phyloP scores from a whole-genome alignment of 2,888 invertebrate species.

The Cryptus armator region DNA sequence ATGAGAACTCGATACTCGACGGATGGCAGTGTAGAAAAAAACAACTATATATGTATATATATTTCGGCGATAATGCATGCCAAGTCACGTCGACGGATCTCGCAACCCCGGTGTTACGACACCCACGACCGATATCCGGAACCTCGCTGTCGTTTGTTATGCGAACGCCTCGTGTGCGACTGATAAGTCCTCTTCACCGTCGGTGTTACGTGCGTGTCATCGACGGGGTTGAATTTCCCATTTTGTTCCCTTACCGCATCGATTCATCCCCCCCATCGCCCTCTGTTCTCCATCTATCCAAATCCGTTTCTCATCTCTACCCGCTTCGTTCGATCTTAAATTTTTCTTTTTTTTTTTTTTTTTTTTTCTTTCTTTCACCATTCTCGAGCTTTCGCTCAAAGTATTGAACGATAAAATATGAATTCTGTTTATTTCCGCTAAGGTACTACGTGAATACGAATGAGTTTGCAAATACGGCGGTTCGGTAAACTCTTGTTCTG shows the following conservation, averaged over 20 bases:
- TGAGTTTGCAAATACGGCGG: constrained; percentile 67
- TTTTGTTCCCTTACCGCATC: constrained; percentile 54
- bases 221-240: constrained; percentile 62
- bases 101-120: constrained; percentile 54
- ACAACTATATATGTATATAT: constrained; percentile 23
- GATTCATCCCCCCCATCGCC: constrained; percentile 44
- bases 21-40: constrained; percentile 41
- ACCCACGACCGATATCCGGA: constrained; percentile 48
- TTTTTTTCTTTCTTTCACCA: constrained; percentile 1
- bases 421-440: constrained; percentile 64
- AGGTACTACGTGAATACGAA: constrained; percentile 64
- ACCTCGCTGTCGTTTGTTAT: constrained; percentile 71
- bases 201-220: constrained; percentile 60
- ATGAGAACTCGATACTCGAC: constrained; percentile 31
- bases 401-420: constrained; percentile 65
- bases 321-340: constrained; percentile 42
- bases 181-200: constrained; percentile 71
- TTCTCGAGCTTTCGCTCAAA: not conserved
- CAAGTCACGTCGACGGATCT: constrained; percentile 78
- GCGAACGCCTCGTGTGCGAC: constrained; percentile 72
- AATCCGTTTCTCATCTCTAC: constrained; percentile 64
- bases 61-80: constrained; percentile 81
- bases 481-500: constrained; percentile 64
- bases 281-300: constrained; percentile 45
- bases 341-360: constrained; percentile 15